Evolutionary conservation across 2,888 invertebrate species (phyloP), one percentile per base, ranked within the genome.

Genomic region (Leptinotarsa rubiginosa): DNA sequence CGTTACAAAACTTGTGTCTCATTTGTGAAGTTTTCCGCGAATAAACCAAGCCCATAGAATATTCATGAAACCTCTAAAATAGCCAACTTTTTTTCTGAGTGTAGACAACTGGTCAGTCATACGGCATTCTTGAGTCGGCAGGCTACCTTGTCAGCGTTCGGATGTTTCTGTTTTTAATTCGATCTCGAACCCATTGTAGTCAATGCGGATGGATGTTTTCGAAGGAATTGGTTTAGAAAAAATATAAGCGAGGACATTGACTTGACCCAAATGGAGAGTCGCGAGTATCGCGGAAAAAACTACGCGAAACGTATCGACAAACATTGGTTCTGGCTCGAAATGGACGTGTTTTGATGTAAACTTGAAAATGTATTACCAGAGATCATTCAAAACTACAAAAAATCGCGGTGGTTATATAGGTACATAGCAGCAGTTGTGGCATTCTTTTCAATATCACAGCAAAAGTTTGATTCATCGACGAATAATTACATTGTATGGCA

Each of bases 191-290:
- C 73, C 74, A 74, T 74, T 74, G 74, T 74, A 74, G 69, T 74
- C 74, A 70, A 74, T 74, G 71, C 74, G 71, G 71, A 74, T 74
- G 70, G 73, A 73, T 73, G 73, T 73, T 73, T 73, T 73, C 69
- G 65, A 73, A 73, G 69, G 69, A 69, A 73, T 65, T 69, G 69
- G 65, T 65, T 54, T 59, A 73, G 69, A 68, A 73, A 73, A 73
- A 73, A 72, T 65, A 54, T 22, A 25, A 22, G 65, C 52, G 69
- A 73, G 73, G 73, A 69, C 73, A 69, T 69, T 73, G 73, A 69
- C 73, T 64, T 65, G 64, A 69, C 65, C 56, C 69, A 69, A 56
- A 69, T 69, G 69, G 22, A 15, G 56, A 47, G 56, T 59, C 47
- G 56, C 56, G 69, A 69, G 56, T 52, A 54, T 25, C 41, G 41